These are phyloP conservation scores for Mugil cephalus DNA, from an alignment of 2,113 vertebrate genomes.

Conservation along the genomic window DNA sequence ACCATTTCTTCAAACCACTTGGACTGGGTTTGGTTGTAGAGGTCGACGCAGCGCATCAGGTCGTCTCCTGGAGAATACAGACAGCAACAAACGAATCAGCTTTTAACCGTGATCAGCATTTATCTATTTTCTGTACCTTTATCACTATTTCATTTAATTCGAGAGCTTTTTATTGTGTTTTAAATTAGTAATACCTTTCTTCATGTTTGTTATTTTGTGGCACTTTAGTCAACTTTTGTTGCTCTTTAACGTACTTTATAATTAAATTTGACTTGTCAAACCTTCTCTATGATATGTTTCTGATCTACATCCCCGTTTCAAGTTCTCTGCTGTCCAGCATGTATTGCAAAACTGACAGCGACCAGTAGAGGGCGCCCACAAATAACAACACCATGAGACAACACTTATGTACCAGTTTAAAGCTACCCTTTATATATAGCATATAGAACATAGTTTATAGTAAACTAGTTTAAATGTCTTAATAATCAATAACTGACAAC, in stretches of 20 bases:
- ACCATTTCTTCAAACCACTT: conserved; percentile 99
- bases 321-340: not conserved
- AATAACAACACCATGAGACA: not conserved
- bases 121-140: not conserved
- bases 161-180: no score
- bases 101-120: not conserved
- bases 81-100: not conserved
- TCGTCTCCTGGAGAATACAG: conserved; percentile 88
- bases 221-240: no score
- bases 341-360: no score
- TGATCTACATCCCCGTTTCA: not conserved
- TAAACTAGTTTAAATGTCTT: not conserved
- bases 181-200: no score
- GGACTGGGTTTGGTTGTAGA: conserved; percentile 98
- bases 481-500: no score
- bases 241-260: no score
- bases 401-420: not conserved
- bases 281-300: no score
- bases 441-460: no score
- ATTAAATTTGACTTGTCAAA: no score
- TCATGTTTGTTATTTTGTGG: no score
- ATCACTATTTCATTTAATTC: no score
- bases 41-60: conserved; percentile 96
- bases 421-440: not conserved
- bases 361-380: conserved; percentile 65